A percentile compares a stretch with the other conserved stretches of the same genome.
Evolutionary conservation across 2,113 vertebrate species (phyloP).

Genomic region (Ceuthmochares aereus): DNA sequence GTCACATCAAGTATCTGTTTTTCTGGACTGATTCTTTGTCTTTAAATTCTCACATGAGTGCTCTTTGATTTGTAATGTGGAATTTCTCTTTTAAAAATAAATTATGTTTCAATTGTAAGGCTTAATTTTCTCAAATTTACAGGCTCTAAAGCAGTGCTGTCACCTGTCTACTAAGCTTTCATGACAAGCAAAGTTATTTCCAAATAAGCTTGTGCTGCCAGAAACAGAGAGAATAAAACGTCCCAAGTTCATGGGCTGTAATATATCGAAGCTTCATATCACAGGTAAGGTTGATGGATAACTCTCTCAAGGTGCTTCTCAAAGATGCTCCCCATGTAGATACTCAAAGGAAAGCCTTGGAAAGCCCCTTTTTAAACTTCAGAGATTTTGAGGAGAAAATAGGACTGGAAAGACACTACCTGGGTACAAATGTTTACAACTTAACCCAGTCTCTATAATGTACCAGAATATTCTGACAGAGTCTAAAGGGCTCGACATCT

Average conservation of each 20-base stretch:
- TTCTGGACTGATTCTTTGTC: not conserved
- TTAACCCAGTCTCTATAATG: not conserved
- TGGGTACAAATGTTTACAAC: not conserved
- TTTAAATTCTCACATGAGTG: not conserved
- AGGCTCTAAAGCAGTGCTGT: not conserved
- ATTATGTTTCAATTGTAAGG: not conserved
- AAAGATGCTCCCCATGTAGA: not conserved
- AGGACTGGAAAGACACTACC: not conserved
- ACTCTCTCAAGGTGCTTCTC: not conserved
- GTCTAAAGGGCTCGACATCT: not conserved
- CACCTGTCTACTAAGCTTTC: not conserved
- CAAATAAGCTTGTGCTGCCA: not conserved
- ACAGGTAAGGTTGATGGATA: not conserved
- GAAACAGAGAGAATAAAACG: not conserved
- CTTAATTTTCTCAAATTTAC: not conserved
- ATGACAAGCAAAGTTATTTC: not conserved
- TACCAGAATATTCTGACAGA: not conserved
- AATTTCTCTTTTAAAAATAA: slow-evolving; percentile 26
- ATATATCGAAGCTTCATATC: not conserved
- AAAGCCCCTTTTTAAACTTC: not conserved
- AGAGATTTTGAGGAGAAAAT: not conserved
- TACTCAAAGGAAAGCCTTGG: not conserved
- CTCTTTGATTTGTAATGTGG: not conserved
- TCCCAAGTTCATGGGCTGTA: not conserved
- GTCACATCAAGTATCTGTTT: not conserved